Base-by-base conservation (phyloP, 2,797 vertebrate species). In the Fringilla coelebs region DNA sequence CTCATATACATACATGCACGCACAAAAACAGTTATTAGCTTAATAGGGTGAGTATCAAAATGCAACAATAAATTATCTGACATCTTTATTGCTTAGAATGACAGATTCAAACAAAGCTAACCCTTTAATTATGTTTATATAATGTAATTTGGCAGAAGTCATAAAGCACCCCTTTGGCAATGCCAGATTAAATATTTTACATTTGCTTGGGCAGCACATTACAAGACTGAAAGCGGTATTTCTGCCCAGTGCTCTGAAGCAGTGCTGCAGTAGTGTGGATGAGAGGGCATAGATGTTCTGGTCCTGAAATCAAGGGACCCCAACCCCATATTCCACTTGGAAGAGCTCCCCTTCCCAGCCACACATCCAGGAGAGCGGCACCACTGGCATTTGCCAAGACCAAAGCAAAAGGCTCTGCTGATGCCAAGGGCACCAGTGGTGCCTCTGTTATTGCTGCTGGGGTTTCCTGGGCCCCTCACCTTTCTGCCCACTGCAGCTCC, bases 101-200 rank as follows among this genome's bases (percentile, higher is more conserved):
- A 97, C 96, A 96, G 94, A 96, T 85, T 95, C 94, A 94, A 96
- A 96, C 94, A 96, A 96, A 96, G 94, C 95, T 96, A 91, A 94
- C 90, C 80, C 93, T 96, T 96, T 96, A 96, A 97, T 96, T 95
- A 94, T 96, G 85, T 97, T 97, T 97, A 94, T 85, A 88, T 94
- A 96, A 97, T 94, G 94, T 96, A 95, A 96, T 94, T 96, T 97
- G 96, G 96, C 96, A 96, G 55, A 96, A 95, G 89, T 82, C 93
- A 87, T 93, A 95, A 94, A 94, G 95, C 94, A 95, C 85, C 89
- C 94, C 74, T 94, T 96, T 94, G 95, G 96, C 93, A 88, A 90
- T 91, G 96, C 94, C 95, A 97, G 93, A 95, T 95, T 89, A 95
- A 96, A 95, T 95, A 94, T 94, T 94, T 96, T 48, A 91, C 94